Evolutionary conservation across 35 echinoderm and acorn worm genomes (phyloP), one percentile per base, ranked within the genome.

Genomic region (Heliocidaris erythrogramma): DNA sequence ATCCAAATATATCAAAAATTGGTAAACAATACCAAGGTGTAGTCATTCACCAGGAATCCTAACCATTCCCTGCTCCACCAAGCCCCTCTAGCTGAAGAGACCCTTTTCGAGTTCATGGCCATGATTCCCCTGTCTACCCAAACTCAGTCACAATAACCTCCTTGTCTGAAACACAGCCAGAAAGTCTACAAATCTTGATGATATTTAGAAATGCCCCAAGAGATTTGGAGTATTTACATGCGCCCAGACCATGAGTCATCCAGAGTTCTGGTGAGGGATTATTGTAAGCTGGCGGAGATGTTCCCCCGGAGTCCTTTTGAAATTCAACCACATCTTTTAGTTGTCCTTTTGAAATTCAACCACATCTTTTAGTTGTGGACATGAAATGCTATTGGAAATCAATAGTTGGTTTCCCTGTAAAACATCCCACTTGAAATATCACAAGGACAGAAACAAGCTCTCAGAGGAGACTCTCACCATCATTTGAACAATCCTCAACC

Each of bases 181-280:
- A 78, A 78, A 78, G 65, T 78, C 65, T 78, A 78, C 65, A 78
- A 78, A 78, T 78, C 65, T 78, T 78, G 65, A 78, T 78, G 65
- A 78, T 78, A 78, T 78, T 78, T 78, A 78, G 65, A 78, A 78
- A 78, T 78, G 24, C 65, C 65, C 65, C 65, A 17, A 78, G 65
- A 78, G 65, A 78, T 78, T 78, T 78, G 21, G 21, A n/a, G 65
- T 78, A 78, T 78, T 78, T 78, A 78, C 65, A 78, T 24, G 21
- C 21, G 27, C 18, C 27, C 21, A 78, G 65, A 78, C 65, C 65
- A 78, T 78, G 65, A 78, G 65, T 78, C 65, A 78, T 78, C 65
- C 8, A 7, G 65, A 7, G n/a, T 78, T 78, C 21, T 78, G 65
- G 65, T 18, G 65, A 24, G n/a, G 18, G 65, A 78, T 78, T 24